These are phyloP conservation scores for Musca domestica DNA, from an alignment of 1,140 invertebrate genomes.

Conservation along the genomic window DNA sequence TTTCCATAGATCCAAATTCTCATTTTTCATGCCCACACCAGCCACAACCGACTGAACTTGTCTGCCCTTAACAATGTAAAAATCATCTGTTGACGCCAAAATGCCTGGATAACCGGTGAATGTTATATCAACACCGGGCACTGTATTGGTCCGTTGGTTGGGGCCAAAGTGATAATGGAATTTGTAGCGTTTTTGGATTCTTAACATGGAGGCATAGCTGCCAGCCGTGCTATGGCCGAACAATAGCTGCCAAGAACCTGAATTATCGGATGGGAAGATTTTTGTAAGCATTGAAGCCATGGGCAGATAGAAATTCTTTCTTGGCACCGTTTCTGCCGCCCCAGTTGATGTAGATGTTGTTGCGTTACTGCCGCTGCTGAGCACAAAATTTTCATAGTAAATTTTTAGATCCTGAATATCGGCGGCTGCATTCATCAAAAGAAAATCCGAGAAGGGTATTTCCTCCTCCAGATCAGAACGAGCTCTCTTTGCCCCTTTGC, in stretches of 20 bases:
- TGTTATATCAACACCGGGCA: slow-evolving; percentile 68
- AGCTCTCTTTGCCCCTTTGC: slow-evolving; percentile 64
- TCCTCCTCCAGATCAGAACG: slow-evolving; percentile 59
- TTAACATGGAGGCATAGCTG: slow-evolving; percentile 81
- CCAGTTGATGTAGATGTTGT: background rate
- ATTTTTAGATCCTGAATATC: slow-evolving; percentile 70
- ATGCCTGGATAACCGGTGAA: slow-evolving; percentile 89
- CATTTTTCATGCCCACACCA: slow-evolving; percentile 61
- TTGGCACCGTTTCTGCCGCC: slow-evolving; percentile 14
- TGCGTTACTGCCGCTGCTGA: slow-evolving; percentile 4
- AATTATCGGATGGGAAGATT: slow-evolving; percentile 35
- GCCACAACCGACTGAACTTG: slow-evolving; percentile 60
- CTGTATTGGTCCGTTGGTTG: slow-evolving; percentile 58
- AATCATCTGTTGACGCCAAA: slow-evolving; percentile 85
- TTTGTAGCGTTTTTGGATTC: slow-evolving; percentile 86
- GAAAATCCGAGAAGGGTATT: slow-evolving; percentile 64
- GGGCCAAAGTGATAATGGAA: slow-evolving; percentile 71
- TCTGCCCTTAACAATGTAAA: slow-evolving; percentile 65
- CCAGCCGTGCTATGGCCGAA: slow-evolving; percentile 59
- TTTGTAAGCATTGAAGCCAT: slow-evolving; percentile 49
- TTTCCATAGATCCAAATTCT: slow-evolving; percentile 58
- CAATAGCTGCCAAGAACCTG: slow-evolving; percentile 43
- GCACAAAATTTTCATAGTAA: slow-evolving; percentile 50
- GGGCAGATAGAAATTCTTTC: slow-evolving; percentile 47
- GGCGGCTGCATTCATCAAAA: slow-evolving; percentile 72